Percentiles rank a stretch among this genome's conserved stretches.
Conservation (phyloP, 2,888 invertebrate genomes). For the Brachyopa scutellaris region DNA sequence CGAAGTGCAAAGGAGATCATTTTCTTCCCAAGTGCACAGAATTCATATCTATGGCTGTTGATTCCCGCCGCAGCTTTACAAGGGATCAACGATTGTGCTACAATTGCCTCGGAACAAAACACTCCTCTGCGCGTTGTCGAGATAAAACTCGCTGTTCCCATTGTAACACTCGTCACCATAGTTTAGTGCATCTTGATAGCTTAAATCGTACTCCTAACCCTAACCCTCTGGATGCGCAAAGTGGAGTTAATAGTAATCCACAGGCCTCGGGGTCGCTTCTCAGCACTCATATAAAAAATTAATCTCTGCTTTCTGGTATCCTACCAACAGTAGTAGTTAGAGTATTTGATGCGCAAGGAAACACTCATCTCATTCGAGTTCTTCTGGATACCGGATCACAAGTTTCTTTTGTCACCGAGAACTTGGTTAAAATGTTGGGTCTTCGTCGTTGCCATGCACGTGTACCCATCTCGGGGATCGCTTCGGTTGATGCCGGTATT, state of each 20-base stretch:
- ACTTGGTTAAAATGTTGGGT: neutral
- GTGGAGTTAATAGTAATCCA: neutral
- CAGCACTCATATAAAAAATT: neutral
- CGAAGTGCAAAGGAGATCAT: neutral
- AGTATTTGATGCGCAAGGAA: neutral
- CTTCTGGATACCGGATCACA: slow-evolving; percentile 1
- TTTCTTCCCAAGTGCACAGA: neutral
- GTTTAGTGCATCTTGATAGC: too few species aligned
- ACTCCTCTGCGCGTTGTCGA: slow-evolving; percentile 11
- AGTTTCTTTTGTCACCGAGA: neutral
- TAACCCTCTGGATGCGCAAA: neutral
- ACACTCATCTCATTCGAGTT: neutral
- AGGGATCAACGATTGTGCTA: neutral
- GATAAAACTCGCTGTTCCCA: neutral
- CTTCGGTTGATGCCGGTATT: neutral
- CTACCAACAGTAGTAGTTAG: neutral
- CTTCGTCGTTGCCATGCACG: slow-evolving; percentile 13
- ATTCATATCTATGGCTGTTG: neutral
- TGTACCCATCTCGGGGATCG: neutral
- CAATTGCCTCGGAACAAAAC: slow-evolving; percentile 25
- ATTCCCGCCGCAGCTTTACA: neutral
- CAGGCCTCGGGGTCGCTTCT: neutral
- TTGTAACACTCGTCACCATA: neutral
- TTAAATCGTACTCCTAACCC: too few species aligned
- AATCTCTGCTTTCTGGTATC: neutral